Percentiles rank a stretch among this genome's conserved stretches.
Conservation (phyloP, 2,113 vertebrate species). For the Acanthochromis polyacanthus region DNA sequence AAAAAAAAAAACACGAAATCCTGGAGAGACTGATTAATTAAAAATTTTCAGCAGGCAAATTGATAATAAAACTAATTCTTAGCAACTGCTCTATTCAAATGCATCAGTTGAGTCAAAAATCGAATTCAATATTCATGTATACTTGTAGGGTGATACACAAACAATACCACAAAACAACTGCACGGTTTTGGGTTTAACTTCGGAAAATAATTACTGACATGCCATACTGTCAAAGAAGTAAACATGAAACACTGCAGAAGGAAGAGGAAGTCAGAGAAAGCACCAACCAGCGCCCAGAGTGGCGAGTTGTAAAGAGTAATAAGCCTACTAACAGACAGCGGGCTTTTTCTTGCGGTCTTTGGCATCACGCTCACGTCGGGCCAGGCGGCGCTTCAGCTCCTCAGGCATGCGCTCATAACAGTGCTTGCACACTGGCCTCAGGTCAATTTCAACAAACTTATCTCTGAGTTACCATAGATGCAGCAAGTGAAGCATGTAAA, state of each 20-base stretch:
- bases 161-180: not conserved
- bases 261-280: slow-evolving; percentile 42
- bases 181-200: not conserved
- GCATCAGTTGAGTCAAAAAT: not conserved
- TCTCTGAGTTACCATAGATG: slow-evolving; percentile 85
- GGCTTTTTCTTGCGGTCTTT: slow-evolving; percentile 95
- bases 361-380: slow-evolving; percentile 91
- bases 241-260: slow-evolving; percentile 8
- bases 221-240: not conserved
- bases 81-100: not conserved
- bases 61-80: not conserved
- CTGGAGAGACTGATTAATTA: too few species aligned
- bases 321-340: slow-evolving; percentile 89
- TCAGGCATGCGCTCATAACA: slow-evolving; percentile 98
- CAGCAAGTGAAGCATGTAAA: slow-evolving; percentile 56
- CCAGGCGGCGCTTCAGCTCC: slow-evolving; percentile 96
- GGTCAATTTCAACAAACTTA: slow-evolving; percentile 99
- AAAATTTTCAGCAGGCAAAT: too few species aligned
- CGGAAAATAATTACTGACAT: slow-evolving; percentile 6
- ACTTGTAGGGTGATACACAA: not conserved
- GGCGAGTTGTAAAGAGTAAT: slow-evolving; percentile 66
- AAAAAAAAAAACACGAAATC: too few species aligned
- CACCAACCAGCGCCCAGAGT: slow-evolving; percentile 85
- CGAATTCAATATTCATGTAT: not conserved
- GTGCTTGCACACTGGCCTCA: slow-evolving; percentile 96